phyloP scores from a whole-genome alignment of 2,113 vertebrate species.

The Myiozetetes cayanensis region DNA sequence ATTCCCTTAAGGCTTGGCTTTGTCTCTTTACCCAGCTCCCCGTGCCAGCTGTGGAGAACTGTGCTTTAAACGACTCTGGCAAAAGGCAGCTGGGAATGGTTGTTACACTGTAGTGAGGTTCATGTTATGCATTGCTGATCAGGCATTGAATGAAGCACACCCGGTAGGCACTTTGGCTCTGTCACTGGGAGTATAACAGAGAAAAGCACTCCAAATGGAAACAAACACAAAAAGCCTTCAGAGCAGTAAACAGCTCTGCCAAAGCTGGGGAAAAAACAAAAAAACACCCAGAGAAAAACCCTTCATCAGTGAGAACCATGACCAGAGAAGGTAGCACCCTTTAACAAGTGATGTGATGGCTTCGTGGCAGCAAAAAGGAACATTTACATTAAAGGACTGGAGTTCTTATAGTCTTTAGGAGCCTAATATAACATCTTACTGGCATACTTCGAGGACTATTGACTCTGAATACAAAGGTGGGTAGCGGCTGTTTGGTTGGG shows the following conservation, averaged over 20 bases:
- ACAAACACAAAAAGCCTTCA: background rate
- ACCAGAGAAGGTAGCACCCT: background rate
- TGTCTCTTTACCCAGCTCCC: background rate
- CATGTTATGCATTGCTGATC: background rate
- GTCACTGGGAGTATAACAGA: background rate
- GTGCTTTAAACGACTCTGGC: background rate
- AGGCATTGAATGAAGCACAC: background rate
- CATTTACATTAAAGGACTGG: background rate
- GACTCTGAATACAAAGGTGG: background rate
- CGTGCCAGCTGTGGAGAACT: background rate
- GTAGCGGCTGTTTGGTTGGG: rapidly evolving
- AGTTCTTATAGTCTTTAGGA: background rate
- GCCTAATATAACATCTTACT: background rate
- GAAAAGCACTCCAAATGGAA: background rate
- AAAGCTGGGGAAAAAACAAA: background rate
- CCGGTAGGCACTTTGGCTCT: background rate
- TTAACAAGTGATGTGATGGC: background rate
- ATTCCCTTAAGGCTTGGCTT: background rate
- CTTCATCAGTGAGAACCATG: background rate
- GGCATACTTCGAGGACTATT: background rate
- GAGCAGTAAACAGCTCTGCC: background rate
- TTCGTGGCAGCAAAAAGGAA: background rate
- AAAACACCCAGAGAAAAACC: background rate
- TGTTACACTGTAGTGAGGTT: background rate
- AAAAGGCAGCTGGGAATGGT: background rate